phyloP scores from a whole-genome alignment of 2,888 invertebrate species.

The Volucella inanis region DNA sequence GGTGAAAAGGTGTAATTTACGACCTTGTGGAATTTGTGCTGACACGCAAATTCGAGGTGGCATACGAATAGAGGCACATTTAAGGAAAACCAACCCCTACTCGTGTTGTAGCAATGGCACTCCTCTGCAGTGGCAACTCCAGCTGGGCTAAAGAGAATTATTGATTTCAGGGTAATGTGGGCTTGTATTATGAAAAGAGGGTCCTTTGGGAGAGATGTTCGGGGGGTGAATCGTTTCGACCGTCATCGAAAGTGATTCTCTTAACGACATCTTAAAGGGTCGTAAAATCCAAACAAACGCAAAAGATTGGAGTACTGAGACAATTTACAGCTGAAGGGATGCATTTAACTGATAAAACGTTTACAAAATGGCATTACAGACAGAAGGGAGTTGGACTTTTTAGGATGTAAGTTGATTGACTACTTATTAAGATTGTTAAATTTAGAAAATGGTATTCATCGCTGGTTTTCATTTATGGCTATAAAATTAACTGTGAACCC shows the following conservation, averaged over 20 bases:
- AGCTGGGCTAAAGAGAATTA: conserved; percentile 51
- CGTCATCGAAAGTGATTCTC: conserved; percentile 57
- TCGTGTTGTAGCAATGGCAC: conserved; percentile 16
- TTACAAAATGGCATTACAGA: neutral
- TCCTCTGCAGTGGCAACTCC: conserved; percentile 26
- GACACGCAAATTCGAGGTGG: conserved; percentile 70
- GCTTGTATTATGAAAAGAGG: conserved; percentile 34
- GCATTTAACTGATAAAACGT: conserved; percentile 29
- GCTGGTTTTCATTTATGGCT: neutral
- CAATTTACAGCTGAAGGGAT: conserved; percentile 17
- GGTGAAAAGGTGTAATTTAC: conserved; percentile 74
- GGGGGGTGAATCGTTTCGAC: conserved; percentile 46
- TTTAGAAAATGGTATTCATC: neutral
- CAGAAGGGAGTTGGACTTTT: neutral
- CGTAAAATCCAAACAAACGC: conserved; percentile 51
- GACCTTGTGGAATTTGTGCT: conserved; percentile 66
- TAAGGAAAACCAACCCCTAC: conserved; percentile 23
- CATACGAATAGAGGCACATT: conserved; percentile 15
- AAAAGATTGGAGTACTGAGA: conserved; percentile 61
- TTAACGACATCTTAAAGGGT: conserved; percentile 67
- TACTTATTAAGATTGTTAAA: conserved; percentile 11
- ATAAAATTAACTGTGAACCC: too few species aligned
- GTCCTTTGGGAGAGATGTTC: conserved; percentile 24
- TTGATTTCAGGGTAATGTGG: conserved; percentile 66
- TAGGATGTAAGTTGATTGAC: conserved; percentile 29